Percentiles rank a stretch among this genome's conserved stretches.
Evolutionary conservation across 2,113 vertebrate genomes (phyloP).

Genomic region (Microtus pennsylvanicus): DNA sequence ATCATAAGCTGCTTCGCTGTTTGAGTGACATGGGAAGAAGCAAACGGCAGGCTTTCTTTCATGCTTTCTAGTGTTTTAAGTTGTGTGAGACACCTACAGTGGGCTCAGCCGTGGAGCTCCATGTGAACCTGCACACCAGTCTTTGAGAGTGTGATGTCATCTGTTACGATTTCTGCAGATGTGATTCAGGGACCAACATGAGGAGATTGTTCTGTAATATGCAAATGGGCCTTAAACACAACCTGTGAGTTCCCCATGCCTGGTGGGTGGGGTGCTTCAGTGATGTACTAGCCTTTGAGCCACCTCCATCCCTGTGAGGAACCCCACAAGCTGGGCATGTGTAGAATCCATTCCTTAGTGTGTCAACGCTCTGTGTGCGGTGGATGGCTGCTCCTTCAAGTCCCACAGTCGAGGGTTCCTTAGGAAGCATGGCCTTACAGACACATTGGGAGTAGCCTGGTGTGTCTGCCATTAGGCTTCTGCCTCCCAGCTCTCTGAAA

Average conservation of each 20-base stretch:
- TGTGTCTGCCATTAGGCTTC: not conserved
- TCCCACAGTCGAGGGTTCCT: not conserved
- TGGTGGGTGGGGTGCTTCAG: not conserved
- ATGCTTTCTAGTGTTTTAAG: not conserved
- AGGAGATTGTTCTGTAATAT: not conserved
- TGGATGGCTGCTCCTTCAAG: not conserved
- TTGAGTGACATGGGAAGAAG: constrained; percentile 16
- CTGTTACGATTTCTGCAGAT: not conserved
- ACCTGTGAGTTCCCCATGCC: not conserved
- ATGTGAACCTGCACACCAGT: not conserved
- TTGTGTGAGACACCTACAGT: not conserved
- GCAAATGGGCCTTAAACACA: not conserved
- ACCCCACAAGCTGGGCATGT: not conserved
- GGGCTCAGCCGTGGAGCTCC: not conserved
- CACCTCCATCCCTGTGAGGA: not conserved
- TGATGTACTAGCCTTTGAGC: not conserved
- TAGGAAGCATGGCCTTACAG: not conserved
- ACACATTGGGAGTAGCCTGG: not conserved
- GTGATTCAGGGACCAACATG: not conserved
- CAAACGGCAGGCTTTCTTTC: not conserved
- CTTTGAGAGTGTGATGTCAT: not conserved
- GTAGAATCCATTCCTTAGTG: not conserved
- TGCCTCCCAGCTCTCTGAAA: not conserved
- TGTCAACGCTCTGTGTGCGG: no score
- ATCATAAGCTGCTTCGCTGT: not conserved